Base-by-base conservation (phyloP, 1,140 invertebrate genomes). In the Pseudomyrmex dendroicus region DNA sequence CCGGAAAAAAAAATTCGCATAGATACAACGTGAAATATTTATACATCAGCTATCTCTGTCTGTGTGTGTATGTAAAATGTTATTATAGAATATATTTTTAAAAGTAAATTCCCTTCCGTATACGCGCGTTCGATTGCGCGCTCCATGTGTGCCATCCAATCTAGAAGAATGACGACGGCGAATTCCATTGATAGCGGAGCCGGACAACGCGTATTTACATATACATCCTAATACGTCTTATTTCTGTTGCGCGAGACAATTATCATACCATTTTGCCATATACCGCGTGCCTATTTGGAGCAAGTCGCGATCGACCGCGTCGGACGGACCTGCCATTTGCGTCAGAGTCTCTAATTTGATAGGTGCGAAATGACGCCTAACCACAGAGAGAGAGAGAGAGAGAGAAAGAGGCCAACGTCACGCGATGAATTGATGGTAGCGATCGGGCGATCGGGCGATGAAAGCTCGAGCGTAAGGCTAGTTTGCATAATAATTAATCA, bases 401-500 rank as follows among this genome's bases (percentile, higher is more conserved):
- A 35, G 5, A 35, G 35, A 35, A 35, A 35, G 4, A 48, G 15
- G 64, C 76, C 56, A 77, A 56, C 25, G 54, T 78, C 76, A 70
- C 73, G 64, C 76, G 76, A 70, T 70, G 64, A 52, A 70, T 78
- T 59, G 76, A 78, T 78, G 64, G 76, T 70, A 59, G 64, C 17
- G 44, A 82, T 54, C 87, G 63, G 77, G 57, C 35, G 35, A 7
- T 35, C 35, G 35, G 35, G 0, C 86, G 88, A 85, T 74, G 76
- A 83, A 84, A 74, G 77, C 64, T 59, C 64, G 66, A 64, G 15
- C 20, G 52, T 20, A 46, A 15, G 67, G 85, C 91, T 91, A 88
- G 82, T 92, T 92, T 91, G 90, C 90, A 92, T 93, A 91, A 92
- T 92, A 92, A 92, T 92, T 92, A 93, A 93, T 93, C 87, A 86